phyloP scores from a whole-genome alignment of 2,113 vertebrate species.

The Macrotis lagotis region DNA sequence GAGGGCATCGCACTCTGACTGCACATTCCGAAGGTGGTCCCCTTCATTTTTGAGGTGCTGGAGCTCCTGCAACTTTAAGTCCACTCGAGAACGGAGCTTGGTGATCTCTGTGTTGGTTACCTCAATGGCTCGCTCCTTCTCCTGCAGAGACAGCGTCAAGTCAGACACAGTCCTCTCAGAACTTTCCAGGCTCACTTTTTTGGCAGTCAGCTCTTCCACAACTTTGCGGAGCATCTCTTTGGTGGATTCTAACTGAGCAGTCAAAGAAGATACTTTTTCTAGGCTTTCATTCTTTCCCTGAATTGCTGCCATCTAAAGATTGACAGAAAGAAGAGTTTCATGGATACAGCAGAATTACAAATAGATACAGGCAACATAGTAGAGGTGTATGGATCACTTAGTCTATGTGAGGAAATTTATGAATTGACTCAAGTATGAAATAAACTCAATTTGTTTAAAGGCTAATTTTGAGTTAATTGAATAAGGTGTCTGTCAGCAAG shows the following conservation, averaged over 20 bases:
- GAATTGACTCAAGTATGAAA: no score
- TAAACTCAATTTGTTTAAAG: background rate
- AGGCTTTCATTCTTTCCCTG: constrained; percentile 81
- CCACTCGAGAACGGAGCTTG: constrained; percentile 79
- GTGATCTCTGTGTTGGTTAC: constrained; percentile 70
- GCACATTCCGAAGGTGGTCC: constrained; percentile 67
- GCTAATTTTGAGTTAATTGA: background rate
- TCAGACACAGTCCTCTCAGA: constrained; percentile 76
- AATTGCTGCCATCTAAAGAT: constrained; percentile 78
- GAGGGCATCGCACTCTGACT: constrained; percentile 76
- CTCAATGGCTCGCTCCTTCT: constrained; percentile 79
- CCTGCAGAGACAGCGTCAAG: constrained; percentile 69
- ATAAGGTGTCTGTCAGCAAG: background rate
- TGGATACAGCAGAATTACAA: background rate
- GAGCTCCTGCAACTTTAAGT: constrained; percentile 80
- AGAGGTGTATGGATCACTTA: background rate
- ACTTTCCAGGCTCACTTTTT: constrained; percentile 76
- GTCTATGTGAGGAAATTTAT: background rate
- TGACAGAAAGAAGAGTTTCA: constrained; percentile 20
- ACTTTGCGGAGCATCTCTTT: constrained; percentile 79
- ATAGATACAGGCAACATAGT: background rate
- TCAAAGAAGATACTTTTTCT: constrained; percentile 79
- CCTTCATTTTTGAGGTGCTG: constrained; percentile 77
- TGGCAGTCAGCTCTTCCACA: constrained; percentile 70
- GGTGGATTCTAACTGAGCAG: constrained; percentile 79